Evolutionary conservation across 1,140 invertebrate species (phyloP).

Genomic region (Oedothorax gibbosus): DNA sequence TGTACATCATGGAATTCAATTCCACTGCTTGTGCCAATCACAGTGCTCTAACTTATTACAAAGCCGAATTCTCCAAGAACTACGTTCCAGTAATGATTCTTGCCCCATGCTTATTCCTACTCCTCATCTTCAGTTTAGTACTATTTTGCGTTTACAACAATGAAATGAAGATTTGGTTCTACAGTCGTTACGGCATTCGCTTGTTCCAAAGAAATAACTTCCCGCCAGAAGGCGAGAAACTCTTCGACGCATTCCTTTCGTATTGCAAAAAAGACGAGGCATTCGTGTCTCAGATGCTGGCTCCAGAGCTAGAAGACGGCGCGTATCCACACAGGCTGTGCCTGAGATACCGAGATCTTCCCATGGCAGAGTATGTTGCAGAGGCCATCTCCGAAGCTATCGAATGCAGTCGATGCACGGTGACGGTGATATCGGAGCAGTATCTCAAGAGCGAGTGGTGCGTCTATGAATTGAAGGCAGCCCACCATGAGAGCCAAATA

Average conservation of each 20-base stretch:
- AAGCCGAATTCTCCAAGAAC: conserved; percentile 69
- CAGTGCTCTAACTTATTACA: conserved; percentile 65
- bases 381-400: conserved; percentile 93
- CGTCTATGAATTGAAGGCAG: conserved; percentile 91
- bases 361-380: conserved; percentile 83
- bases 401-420: conserved; percentile 86
- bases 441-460: conserved; percentile 96
- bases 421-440: conserved; percentile 91
- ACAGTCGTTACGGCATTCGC: conserved; percentile 73
- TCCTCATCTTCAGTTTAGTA: conserved; percentile 71
- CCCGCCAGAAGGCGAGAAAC: conserved; percentile 81
- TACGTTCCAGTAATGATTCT: conserved; percentile 74
- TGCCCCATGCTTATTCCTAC: conserved; percentile 60
- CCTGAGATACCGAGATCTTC: conserved; percentile 89
- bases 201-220: conserved; percentile 73
- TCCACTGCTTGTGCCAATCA: conserved; percentile 72
- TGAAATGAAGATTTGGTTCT: conserved; percentile 69
- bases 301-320: conserved; percentile 83
- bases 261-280: conserved; percentile 94
- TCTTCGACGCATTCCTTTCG: conserved; percentile 92
- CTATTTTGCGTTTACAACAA: conserved; percentile 84
- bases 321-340: conserved; percentile 88
- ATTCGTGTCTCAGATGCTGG: conserved; percentile 86
- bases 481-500: conserved; percentile 87
- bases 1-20: conserved; percentile 59